phyloP scores from a whole-genome alignment of 2,113 vertebrate genomes.

The Chunga burmeisteri region DNA sequence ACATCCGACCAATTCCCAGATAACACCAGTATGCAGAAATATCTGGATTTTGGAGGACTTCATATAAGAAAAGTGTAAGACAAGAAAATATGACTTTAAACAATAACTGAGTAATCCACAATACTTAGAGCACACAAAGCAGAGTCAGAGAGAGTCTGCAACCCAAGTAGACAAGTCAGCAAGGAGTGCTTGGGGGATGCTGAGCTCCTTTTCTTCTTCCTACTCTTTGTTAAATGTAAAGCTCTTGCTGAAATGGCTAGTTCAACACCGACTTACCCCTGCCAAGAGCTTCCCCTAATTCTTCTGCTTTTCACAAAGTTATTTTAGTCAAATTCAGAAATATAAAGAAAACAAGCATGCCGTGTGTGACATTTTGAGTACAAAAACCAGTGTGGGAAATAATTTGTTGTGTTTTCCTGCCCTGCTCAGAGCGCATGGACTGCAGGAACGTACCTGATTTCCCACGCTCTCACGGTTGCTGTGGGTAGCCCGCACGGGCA shows the following conservation, averaged over 20 bases:
- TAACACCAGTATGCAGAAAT: accelerated
- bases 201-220: background rate
- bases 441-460: constrained; percentile 29
- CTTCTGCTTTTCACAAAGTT: background rate
- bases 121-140: accelerated
- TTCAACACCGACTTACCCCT: too few relatives aligned
- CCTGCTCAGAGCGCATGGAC: background rate
- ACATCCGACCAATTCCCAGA: background rate
- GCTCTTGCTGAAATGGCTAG: background rate
- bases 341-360: accelerated
- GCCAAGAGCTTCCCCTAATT: background rate
- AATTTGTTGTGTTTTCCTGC: background rate
- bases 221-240: background rate
- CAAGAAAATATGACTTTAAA: background rate
- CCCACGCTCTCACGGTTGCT: constrained; percentile 27
- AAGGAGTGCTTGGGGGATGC: background rate
- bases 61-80: background rate
- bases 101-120: background rate
- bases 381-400: background rate
- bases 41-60: background rate
- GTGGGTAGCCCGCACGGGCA: constrained; percentile 45
- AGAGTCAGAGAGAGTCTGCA: background rate
- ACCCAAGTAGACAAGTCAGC: background rate
- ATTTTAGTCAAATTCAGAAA: background rate
- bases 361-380: accelerated